A percentile compares a stretch with the other conserved stretches of the same genome.
These are phyloP conservation scores for Rallus limicola DNA, from an alignment of 2,113 vertebrate species.

Conservation along the genomic window DNA sequence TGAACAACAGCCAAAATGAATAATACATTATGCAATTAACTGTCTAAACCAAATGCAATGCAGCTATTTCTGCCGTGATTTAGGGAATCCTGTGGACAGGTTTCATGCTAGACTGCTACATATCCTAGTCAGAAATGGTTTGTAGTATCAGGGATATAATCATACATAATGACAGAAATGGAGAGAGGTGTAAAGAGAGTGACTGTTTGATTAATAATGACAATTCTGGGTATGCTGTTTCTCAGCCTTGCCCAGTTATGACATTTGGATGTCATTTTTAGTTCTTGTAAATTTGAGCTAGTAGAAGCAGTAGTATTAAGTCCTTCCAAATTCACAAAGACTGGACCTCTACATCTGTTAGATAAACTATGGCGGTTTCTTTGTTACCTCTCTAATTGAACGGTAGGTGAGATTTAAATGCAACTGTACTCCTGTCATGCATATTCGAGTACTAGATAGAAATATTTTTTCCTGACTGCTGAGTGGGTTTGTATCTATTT, in stretches of 20 bases:
- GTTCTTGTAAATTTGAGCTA: not conserved
- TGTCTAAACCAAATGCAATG: not conserved
- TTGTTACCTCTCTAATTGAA: not conserved
- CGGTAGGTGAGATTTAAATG: not conserved
- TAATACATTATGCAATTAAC: not conserved
- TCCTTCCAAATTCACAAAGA: not conserved
- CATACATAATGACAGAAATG: not conserved
- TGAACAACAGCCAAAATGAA: not conserved
- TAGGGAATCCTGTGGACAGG: not conserved
- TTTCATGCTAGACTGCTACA: not conserved
- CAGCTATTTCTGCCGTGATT: not conserved
- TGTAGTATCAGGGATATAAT: not conserved
- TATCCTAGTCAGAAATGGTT: not conserved
- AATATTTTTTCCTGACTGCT: not conserved
- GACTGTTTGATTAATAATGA: not conserved
- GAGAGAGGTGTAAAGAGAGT: not conserved
- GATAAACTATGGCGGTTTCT: not conserved
- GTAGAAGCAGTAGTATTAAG: not conserved
- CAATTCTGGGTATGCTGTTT: not conserved
- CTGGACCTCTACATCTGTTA: not conserved
- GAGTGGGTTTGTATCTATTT: not conserved
- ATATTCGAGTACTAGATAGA: not conserved
- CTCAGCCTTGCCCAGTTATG: not conserved
- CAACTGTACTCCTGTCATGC: not conserved
- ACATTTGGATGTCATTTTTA: constrained; percentile 2